A percentile compares a stretch with the other conserved stretches of the same genome.
These are phyloP conservation scores for Dolichallabes microphthalmus DNA, from an alignment of 2,113 vertebrate species.

Conservation along the genomic window DNA sequence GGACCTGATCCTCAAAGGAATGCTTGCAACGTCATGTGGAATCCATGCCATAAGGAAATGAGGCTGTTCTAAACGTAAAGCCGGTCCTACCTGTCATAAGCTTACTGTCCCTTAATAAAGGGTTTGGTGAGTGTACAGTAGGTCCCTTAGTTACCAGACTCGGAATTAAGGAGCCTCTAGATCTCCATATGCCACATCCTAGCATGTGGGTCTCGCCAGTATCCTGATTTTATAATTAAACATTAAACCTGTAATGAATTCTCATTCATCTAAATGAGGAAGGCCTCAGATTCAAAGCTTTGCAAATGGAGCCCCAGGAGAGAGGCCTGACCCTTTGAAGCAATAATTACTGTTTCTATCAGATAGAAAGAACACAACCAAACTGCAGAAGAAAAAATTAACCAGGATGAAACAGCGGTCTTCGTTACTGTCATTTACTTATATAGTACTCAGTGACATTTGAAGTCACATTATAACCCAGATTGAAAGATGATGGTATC, in stretches of 20 bases:
- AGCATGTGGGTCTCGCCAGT: conserved; percentile 44
- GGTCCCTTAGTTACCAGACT: conserved; percentile 49
- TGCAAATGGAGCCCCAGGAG: conserved; percentile 65
- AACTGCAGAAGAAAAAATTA: conserved; percentile 52
- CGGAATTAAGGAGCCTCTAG: conserved; percentile 34
- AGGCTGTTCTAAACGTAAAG: too few relatives aligned
- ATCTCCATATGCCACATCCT: conserved; percentile 22
- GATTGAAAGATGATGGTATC: conserved; percentile 11
- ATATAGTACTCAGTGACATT: neutral
- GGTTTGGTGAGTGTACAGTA: neutral
- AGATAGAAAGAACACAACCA: conserved; percentile 56
- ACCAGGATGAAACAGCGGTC: conserved; percentile 45
- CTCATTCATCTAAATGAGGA: conserved; percentile 67
- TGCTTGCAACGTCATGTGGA: too few relatives aligned
- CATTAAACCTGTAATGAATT: conserved; percentile 70
- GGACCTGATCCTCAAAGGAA: too few relatives aligned
- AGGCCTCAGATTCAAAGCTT: conserved; percentile 68
- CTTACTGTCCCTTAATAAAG: too few relatives aligned
- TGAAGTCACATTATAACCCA: neutral
- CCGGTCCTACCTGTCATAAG: too few relatives aligned
- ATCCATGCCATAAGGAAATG: too few relatives aligned
- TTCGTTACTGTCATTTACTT: conserved; percentile 9
- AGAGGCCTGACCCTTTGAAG: conserved; percentile 67
- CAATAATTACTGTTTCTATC: conserved; percentile 68
- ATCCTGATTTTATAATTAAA: conserved; percentile 66